Conservation (phyloP, 2,888 invertebrate genomes). For the Nycteola revayana region DNA sequence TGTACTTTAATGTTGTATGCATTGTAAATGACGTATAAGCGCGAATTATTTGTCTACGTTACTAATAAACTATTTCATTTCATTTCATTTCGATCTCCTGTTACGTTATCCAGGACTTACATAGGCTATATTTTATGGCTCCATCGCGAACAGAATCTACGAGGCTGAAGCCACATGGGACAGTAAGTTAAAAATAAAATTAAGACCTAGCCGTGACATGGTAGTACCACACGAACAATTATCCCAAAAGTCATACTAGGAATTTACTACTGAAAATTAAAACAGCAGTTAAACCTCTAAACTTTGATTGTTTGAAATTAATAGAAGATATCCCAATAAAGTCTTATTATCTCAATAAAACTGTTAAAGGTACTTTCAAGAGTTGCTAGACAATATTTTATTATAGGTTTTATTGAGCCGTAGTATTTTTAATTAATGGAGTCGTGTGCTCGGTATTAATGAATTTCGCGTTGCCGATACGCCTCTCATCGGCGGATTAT, state of each 20-base stretch:
- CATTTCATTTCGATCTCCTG: too few species aligned
- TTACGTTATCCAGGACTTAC: too few species aligned
- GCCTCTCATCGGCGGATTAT: slow-evolving; percentile 22
- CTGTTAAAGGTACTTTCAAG: slow-evolving; percentile 17
- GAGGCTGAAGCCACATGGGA: too few species aligned
- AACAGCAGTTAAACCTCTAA: slow-evolving; percentile 29
- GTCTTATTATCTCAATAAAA: slow-evolving; percentile 32
- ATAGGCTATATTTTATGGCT: too few species aligned
- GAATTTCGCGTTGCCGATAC: slow-evolving; percentile 28
- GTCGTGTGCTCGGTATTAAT: slow-evolving; percentile 50
- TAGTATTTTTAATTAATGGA: slow-evolving; percentile 68
- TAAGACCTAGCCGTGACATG: too few species aligned
- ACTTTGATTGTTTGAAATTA: slow-evolving; percentile 33
- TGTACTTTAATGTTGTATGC: too few species aligned
- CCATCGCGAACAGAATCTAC: too few species aligned
- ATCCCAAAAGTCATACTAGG: slow-evolving; percentile 1
- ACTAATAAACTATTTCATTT: too few species aligned
- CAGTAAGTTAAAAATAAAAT: too few species aligned
- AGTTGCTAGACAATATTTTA: slow-evolving; percentile 47
- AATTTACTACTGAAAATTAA: slow-evolving; percentile 17
- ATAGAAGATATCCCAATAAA: slow-evolving; percentile 33
- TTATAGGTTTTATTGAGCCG: slow-evolving; percentile 53
- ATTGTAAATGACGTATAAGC: too few species aligned
- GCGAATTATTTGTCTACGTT: too few species aligned
- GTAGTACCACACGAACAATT: slow-evolving; percentile 6